Conservation (phyloP, 1,140 invertebrate species). For the Brachystomella parvula region DNA sequence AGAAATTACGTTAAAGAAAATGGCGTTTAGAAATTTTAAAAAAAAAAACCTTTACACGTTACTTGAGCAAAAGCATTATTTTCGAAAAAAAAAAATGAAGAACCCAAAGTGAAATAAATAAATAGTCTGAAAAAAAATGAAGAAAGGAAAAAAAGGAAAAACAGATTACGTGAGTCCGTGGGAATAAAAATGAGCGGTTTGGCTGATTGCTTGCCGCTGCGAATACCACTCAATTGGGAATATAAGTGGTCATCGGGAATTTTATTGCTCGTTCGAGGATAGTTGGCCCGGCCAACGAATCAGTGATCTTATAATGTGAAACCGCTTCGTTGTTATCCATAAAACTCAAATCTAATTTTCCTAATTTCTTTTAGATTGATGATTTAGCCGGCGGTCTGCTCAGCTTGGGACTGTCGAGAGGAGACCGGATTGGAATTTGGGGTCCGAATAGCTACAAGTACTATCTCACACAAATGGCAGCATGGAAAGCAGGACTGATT, state of each 20-base stretch:
- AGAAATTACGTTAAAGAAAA: not conserved
- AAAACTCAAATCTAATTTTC: too few relatives aligned
- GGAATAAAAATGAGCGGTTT: too few relatives aligned
- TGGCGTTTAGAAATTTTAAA: not conserved
- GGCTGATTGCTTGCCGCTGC: too few relatives aligned
- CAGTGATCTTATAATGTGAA: not conserved
- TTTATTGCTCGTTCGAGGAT: not conserved
- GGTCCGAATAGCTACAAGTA: slow-evolving; percentile 77
- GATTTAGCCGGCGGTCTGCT: slow-evolving; percentile 69
- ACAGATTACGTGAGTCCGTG: too few relatives aligned
- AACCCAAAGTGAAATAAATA: not conserved
- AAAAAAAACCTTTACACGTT: not conserved
- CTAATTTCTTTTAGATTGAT: slow-evolving; percentile 55
- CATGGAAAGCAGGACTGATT: slow-evolving; percentile 71
- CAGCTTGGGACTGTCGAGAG: slow-evolving; percentile 63
- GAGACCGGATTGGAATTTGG: slow-evolving; percentile 81
- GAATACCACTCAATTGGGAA: too few relatives aligned
- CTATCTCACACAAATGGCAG: slow-evolving; percentile 67
- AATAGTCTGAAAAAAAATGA: slow-evolving; percentile 3
- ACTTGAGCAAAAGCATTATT: not conserved
- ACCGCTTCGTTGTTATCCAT: too few relatives aligned
- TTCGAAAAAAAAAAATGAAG: slow-evolving; percentile 1
- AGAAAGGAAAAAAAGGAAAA: not conserved
- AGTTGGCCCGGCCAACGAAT: not conserved
- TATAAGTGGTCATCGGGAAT: not conserved